Conservation (phyloP, 2,888 invertebrate genomes). For the Onchidella celtica region DNA sequence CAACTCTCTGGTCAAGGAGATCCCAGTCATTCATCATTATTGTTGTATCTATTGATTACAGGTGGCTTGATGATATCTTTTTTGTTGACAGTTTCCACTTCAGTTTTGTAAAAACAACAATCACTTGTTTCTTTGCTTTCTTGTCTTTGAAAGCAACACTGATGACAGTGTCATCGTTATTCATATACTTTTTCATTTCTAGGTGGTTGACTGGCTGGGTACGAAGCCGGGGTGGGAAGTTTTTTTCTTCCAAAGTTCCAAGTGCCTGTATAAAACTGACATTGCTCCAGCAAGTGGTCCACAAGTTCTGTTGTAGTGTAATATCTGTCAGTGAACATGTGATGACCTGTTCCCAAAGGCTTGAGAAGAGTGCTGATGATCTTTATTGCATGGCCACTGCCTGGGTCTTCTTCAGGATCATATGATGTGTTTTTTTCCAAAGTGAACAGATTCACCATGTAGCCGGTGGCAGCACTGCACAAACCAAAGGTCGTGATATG, state of each 20-base stretch:
- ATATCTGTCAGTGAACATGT: slow-evolving; percentile 23
- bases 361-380: slow-evolving; percentile 14
- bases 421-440: slow-evolving; percentile 18
- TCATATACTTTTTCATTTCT: neutral
- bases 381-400: slow-evolving; percentile 16
- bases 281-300: neutral
- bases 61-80: neutral
- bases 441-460: slow-evolving; percentile 5
- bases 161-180: neutral
- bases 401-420: neutral
- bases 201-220: neutral
- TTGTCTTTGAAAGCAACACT: neutral
- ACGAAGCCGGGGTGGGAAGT: slow-evolving; percentile 1
- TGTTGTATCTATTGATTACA: neutral
- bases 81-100: neutral
- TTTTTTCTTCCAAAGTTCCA: neutral
- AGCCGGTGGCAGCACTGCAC: slow-evolving; percentile 9
- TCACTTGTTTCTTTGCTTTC: slow-evolving; percentile 11
- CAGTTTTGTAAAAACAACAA: neutral
- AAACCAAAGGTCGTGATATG: slow-evolving; percentile 32
- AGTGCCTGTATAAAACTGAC: slow-evolving; percentile 20
- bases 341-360: neutral
- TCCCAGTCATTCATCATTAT: slow-evolving; percentile 7
- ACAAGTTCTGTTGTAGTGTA: slow-evolving; percentile 28
- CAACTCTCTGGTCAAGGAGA: neutral